A percentile compares a stretch with the other conserved stretches of the same genome.
Conservation (phyloP, 1,140 invertebrate genomes). For the Musca vetustissima region DNA sequence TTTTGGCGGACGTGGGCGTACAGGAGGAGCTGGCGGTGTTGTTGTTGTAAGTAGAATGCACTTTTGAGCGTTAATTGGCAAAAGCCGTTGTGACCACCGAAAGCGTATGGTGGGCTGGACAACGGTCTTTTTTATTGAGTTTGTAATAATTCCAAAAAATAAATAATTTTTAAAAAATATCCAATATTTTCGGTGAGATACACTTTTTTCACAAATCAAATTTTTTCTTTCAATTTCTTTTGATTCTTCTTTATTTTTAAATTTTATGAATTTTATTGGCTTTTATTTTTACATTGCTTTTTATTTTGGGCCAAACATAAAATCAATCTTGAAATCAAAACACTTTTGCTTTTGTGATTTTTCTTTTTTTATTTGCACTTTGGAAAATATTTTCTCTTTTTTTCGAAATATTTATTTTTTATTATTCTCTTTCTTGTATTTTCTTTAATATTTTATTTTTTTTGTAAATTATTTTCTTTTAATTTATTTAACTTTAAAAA, state of each 20-base stretch:
- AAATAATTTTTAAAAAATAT: not conserved
- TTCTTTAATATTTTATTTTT: constrained; percentile 6
- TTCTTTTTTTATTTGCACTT: too few relatives aligned
- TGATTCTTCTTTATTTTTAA: constrained; percentile 28
- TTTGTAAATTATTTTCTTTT: too few relatives aligned
- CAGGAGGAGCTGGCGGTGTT: constrained; percentile 27
- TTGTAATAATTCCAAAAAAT: constrained; percentile 14
- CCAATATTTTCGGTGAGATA: not conserved
- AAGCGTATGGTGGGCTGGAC: constrained; percentile 14
- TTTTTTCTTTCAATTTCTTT: constrained; percentile 10
- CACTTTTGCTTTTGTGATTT: too few relatives aligned
- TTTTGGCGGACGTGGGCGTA: constrained; percentile 56
- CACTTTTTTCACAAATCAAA: not conserved
- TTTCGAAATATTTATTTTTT: constrained; percentile 2
- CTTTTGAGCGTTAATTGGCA: constrained; percentile 14
- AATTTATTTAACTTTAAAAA: constrained; percentile 29
- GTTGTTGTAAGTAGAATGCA: constrained; percentile 29
- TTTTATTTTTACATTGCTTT: not conserved
- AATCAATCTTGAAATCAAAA: too few relatives aligned
- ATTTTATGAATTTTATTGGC: constrained; percentile 23
- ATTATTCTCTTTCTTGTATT: constrained; percentile 25
- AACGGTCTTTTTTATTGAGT: constrained; percentile 22
- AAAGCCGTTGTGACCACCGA: constrained; percentile 16
- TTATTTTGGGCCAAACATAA: not conserved
- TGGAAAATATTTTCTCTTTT: too few relatives aligned